These are phyloP conservation scores for Hippocampus zosterae DNA, from an alignment of 2,113 vertebrate species.

Conservation along the genomic window DNA sequence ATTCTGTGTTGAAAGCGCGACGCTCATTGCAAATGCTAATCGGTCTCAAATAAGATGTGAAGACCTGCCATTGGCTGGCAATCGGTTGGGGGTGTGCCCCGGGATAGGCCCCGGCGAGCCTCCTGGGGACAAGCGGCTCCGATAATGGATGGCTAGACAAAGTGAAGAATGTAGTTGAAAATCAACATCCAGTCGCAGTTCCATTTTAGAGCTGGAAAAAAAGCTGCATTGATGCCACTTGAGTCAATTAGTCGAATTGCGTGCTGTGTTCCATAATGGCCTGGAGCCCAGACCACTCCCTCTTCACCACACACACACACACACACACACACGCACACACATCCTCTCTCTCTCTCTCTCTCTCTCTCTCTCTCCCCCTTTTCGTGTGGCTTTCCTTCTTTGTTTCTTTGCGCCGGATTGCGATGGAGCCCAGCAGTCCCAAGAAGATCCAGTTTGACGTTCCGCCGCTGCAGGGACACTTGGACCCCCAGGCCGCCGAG, in stretches of 20 bases:
- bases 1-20: no score
- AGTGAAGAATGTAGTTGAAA: not conserved
- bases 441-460: conserved; percentile 95
- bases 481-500: conserved; percentile 89
- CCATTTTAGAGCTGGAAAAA: not conserved
- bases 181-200: not conserved
- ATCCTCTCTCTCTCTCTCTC: conserved; percentile 29
- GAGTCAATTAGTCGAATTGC: conserved; percentile 62
- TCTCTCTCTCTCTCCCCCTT: conserved; percentile 28
- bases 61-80: no score
- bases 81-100: no score
- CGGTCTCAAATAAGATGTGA: no score
- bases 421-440: conserved; percentile 92
- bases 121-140: no score
- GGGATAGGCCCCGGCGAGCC: no score
- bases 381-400: conserved; percentile 31
- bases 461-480: conserved; percentile 88
- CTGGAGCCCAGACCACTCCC: conserved; percentile 46
- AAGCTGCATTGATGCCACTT: not conserved
- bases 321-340: conserved; percentile 33
- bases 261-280: conserved; percentile 12
- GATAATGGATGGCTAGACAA: no score
- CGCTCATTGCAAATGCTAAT: no score
- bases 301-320: conserved; percentile 7
- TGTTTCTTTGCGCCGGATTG: conserved; percentile 20